Conservation (phyloP, 1,140 invertebrate species). For the Melipona quadrifasciata region DNA sequence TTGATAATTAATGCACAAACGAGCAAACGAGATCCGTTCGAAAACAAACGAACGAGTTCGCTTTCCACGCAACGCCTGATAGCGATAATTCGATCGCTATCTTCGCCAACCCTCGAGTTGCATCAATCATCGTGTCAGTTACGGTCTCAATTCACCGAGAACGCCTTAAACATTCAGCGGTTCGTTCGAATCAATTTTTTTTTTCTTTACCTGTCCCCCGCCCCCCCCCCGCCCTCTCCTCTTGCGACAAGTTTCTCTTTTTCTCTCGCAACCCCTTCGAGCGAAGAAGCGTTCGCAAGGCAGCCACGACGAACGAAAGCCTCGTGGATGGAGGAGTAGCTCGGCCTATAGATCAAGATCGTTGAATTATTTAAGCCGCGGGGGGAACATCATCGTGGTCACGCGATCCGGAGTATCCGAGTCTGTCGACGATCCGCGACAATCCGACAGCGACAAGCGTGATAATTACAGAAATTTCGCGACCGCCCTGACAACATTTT, state of each 20-base stretch:
- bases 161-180: constrained; percentile 1
- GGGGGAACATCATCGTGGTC: constrained; percentile 69
- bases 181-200: background rate
- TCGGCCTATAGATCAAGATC: constrained; percentile 64
- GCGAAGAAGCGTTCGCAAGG: constrained; percentile 18
- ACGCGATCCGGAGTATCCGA: constrained; percentile 58
- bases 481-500: background rate
- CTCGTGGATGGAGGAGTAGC: constrained; percentile 41
- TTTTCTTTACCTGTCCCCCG: too few species aligned
- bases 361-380: constrained; percentile 72
- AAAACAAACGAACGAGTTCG: background rate
- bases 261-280: background rate
- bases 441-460: background rate
- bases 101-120: background rate
- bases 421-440: constrained; percentile 37
- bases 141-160: too few species aligned
- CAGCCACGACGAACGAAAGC: constrained; percentile 25
- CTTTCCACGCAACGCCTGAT: background rate
- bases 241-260: background rate
- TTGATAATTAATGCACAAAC: background rate
- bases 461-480: constrained; percentile 30
- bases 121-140: constrained; percentile 6
- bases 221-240: background rate
- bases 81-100: background rate
- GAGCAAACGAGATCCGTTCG: background rate